phyloP scores from a whole-genome alignment of 2,113 vertebrate genomes.

The Pardalotus punctatus region DNA sequence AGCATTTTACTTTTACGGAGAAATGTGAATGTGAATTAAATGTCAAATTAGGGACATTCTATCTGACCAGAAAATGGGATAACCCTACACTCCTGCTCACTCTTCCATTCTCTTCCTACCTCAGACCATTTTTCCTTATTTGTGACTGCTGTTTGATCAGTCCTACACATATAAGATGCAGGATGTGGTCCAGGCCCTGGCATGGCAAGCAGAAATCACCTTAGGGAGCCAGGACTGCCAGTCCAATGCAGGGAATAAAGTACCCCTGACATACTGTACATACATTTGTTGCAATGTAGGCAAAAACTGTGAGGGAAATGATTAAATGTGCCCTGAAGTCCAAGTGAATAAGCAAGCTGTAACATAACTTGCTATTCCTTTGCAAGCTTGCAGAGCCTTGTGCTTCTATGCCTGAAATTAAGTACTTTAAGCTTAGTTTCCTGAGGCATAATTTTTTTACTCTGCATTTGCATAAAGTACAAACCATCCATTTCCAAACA shows the following conservation, averaged over 20 bases:
- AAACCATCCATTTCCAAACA: neutral
- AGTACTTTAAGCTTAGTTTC: neutral
- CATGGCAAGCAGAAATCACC: neutral
- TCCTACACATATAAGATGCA: neutral
- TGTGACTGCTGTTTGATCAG: neutral
- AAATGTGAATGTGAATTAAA: neutral
- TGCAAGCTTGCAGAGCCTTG: neutral
- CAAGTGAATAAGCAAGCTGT: neutral
- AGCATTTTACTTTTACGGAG: neutral
- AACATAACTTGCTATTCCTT: neutral
- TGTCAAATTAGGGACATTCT: neutral
- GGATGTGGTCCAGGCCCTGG: neutral
- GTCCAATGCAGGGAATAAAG: neutral
- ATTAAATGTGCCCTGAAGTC: constrained; percentile 7
- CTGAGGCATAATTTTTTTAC: neutral
- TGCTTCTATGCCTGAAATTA: neutral
- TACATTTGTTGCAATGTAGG: neutral
- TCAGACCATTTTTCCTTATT: neutral
- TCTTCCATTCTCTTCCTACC: neutral
- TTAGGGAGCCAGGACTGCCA: neutral
- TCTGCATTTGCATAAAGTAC: neutral
- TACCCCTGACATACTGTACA: neutral
- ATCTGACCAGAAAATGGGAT: neutral
- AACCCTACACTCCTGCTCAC: neutral
- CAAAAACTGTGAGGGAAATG: neutral